Evolutionary conservation across 2,888 invertebrate species (phyloP), one percentile per base, ranked within the genome.

Genomic region (Terebella lapidaria): DNA sequence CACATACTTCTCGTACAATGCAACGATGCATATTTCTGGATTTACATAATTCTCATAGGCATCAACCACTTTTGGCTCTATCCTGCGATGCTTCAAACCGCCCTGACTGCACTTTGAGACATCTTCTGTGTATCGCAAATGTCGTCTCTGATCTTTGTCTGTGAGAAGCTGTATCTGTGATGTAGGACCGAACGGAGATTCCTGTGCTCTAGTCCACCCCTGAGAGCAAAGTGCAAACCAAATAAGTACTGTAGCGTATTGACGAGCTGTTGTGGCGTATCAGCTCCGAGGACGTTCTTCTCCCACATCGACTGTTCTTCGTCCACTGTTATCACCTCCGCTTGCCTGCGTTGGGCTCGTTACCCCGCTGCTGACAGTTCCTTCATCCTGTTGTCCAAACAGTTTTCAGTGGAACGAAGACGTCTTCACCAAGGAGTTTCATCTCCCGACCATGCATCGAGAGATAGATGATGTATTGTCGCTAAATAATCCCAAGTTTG

Each of bases 121-220:
- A n/a, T n/a, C n/a, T n/a, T n/a, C n/a, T 26, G 53, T 35, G 35
- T 35, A 35, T 18, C 35, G 35, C 35, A 35, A 35, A 18, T 15
- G 18, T 18, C 18, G 10, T 35, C 10, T 35, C 18, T 18, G 18
- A 18, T 35, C 18, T 35, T 35, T 18, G 18, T 35, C 35, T 35
- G 35, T 35, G 35, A 35, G 35, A 10, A 35, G 18, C 18, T 10
- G 18, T 15, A 35, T 35, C 35, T 35, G 35, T 15, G 35, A 35
- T 10, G 10, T 35, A 15, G 18, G n/a, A n/a, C n/a, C n/a, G 10
- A 35, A 18, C 10, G 22, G 10, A 53, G 53, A 26, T 53, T 53
- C 27, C 27, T 25, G 26, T 53, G 53, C 27, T 53, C 53, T 26
- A 25, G 53, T 5, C 53, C 53, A 10, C 25, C 53, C 24, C 53